These are phyloP conservation scores for Litocranius walleri DNA, from an alignment of 2,113 vertebrate genomes.

Conservation along the genomic window DNA sequence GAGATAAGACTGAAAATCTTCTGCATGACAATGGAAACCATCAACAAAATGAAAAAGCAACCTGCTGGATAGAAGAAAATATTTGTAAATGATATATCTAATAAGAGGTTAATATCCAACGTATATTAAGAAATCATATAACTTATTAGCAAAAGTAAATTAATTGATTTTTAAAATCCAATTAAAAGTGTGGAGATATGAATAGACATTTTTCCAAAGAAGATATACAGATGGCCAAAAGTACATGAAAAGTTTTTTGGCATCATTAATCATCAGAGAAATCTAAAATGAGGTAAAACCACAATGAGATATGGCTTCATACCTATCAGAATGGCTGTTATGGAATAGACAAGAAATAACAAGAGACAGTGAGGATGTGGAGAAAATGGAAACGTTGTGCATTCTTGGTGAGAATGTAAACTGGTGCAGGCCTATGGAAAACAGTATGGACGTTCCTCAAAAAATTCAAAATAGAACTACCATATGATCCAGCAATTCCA, in stretches of 20 bases:
- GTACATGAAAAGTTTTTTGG: neutral
- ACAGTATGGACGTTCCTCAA: neutral
- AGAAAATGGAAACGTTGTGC: neutral
- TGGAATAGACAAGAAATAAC: neutral
- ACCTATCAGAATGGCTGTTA: neutral
- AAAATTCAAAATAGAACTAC: neutral
- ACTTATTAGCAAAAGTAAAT: neutral
- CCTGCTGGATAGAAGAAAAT: neutral
- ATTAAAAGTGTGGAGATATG: neutral
- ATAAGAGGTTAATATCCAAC: neutral
- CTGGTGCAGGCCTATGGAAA: neutral
- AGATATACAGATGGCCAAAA: neutral
- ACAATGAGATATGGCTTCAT: neutral
- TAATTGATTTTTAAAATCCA: neutral
- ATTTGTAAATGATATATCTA: neutral
- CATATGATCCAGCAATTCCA: neutral
- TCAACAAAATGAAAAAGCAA: neutral
- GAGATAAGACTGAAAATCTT: neutral
- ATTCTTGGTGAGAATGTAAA: neutral
- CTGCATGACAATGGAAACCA: neutral
- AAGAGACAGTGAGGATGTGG: neutral
- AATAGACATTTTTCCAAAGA: neutral
- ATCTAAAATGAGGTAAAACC: neutral
- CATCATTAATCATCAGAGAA: neutral
- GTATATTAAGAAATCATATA: neutral